Conservation (phyloP, 2,888 invertebrate species). For the Catotricha subobsoleta region DNA sequence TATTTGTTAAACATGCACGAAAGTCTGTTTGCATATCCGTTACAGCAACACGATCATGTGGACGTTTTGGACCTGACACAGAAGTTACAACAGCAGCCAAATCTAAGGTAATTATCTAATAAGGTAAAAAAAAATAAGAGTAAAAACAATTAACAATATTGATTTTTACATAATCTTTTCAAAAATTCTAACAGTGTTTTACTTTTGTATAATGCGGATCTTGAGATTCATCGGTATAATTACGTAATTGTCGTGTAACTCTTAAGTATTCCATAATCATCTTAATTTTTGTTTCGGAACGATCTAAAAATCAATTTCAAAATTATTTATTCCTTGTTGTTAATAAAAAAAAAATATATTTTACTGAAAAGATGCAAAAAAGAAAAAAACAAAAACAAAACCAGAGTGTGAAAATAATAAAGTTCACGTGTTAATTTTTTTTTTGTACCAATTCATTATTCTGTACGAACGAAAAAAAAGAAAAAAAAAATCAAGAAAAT, state of each 20-base stretch:
- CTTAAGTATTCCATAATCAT: slow-evolving; percentile 67
- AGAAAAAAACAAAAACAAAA: too few species aligned
- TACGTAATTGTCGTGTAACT: slow-evolving; percentile 63
- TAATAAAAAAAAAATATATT: too few species aligned
- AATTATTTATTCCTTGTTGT: too few species aligned
- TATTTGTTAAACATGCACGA: slow-evolving; percentile 60
- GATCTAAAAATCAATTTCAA: too few species aligned
- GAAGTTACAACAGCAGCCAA: slow-evolving; percentile 78
- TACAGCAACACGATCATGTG: slow-evolving; percentile 88
- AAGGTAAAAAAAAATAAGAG: slow-evolving; percentile 10
- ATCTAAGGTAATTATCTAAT: slow-evolving; percentile 67
- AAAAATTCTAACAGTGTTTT: too few species aligned
- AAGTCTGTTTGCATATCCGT: slow-evolving; percentile 83
- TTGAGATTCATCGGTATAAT: slow-evolving; percentile 53
- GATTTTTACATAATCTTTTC: slow-evolving; percentile 1
- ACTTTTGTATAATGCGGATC: slow-evolving; percentile 70
- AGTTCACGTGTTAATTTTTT: too few species aligned
- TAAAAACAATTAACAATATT: not conserved
- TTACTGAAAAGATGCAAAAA: too few species aligned
- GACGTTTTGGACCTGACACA: slow-evolving; percentile 91
- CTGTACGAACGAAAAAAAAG: too few species aligned
- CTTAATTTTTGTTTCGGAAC: slow-evolving; percentile 55
- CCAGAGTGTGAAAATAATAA: too few species aligned
- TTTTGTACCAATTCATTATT: too few species aligned
- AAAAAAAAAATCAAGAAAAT: too few species aligned